Evolutionary conservation across 2,888 invertebrate genomes (phyloP), one percentile per base, ranked within the genome.

Genomic region (Theretra japonica): DNA sequence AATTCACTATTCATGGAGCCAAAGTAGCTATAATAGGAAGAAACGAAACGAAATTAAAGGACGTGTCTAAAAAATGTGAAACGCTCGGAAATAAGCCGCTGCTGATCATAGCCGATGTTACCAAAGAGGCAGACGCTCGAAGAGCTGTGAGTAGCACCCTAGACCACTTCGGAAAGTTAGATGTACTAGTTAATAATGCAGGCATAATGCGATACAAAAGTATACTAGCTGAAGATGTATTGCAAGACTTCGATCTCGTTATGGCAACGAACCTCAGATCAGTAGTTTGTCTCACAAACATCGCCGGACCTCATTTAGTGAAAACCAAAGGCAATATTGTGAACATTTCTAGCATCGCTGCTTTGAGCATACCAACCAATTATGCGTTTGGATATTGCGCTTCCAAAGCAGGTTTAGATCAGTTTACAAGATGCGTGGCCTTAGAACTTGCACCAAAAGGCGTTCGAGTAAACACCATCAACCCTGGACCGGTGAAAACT

Each of bases 401-500:
- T 0, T 80, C 82, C 4, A 84, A 84, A 73, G 82, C 82, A 33
- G 97, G 97, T 1, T 88, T 98, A 4, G 98, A 98, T 91, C 98
- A 98, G 84, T 96, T 98, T 76, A 98, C 98, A 0, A 95, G 96
- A 82, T 97, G 97, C 85, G 93, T 96, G 5, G 98, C 98, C 4
- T 89, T 98, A 58, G 98, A 97, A 79, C 88, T 97, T 71, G 97
- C 96, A 41, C 76, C 94, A 0, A 96, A 96, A 82, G 95, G 96
- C 75, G 96, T 98, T 0, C 93, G 98, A 65, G 97, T 97, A 0
- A 98, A 98, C 87, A 94, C 96, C 69, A 97, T 98, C 0, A 97
- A 97, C 88, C 98, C 98, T 17, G 98, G 98, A 21, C 98, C 98
- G 0, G 96, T 96, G 2, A 84, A 96, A 3, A 98, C 98, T 53